A percentile compares a stretch with the other conserved stretches of the same genome.
Evolutionary conservation across 2,113 vertebrate genomes (phyloP).

Genomic region (Phyllostomus discolor): DNA sequence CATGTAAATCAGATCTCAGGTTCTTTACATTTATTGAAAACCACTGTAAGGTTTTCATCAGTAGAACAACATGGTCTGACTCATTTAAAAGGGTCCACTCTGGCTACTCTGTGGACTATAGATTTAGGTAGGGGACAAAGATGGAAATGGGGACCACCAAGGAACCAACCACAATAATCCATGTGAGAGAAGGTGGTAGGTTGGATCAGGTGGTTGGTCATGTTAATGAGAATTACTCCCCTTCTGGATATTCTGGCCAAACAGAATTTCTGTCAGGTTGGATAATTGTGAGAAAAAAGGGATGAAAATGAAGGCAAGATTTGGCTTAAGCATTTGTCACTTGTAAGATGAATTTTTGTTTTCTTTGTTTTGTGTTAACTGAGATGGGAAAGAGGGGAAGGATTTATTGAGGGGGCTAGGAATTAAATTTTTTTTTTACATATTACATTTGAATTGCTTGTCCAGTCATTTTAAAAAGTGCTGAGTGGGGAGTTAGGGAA

Average conservation of each 20-base stretch:
- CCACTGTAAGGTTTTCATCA: not conserved
- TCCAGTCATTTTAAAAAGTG: not conserved
- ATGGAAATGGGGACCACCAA: not conserved
- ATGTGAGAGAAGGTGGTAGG: not conserved
- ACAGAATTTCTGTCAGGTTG: not conserved
- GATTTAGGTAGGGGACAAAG: not conserved
- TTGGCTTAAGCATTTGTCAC: not conserved
- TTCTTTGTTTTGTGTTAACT: not conserved
- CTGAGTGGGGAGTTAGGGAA: not conserved
- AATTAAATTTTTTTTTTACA: not conserved
- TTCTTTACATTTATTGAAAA: not conserved
- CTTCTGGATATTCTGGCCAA: not conserved
- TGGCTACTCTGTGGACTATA: not conserved
- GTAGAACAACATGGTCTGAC: not conserved
- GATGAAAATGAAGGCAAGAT: not conserved
- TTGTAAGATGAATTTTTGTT: not conserved
- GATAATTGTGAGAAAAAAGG: not conserved
- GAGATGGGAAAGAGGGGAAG: not conserved
- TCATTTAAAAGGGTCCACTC: not conserved
- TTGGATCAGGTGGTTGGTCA: not conserved
- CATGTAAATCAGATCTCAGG: not conserved
- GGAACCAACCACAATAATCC: not conserved
- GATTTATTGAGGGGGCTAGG: not conserved
- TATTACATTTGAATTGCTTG: not conserved
- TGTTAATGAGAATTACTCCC: not conserved